A percentile compares a stretch with the other conserved stretches of the same genome.
Conservation (phyloP, 2,113 vertebrate species). For the Raphicerus campestris region DNA sequence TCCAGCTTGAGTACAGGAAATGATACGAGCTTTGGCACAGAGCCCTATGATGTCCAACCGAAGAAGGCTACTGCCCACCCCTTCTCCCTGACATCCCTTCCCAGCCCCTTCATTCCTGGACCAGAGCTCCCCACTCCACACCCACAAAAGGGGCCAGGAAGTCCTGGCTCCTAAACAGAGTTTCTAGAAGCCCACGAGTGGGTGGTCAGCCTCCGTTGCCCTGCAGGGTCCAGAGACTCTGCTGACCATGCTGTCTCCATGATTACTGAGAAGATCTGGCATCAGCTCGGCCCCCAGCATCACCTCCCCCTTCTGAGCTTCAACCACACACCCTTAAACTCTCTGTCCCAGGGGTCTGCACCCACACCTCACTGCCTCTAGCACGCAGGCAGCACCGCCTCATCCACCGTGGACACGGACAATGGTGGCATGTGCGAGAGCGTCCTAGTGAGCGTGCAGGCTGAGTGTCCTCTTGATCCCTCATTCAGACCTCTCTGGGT, state of each 20-base stretch:
- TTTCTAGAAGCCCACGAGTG: background rate
- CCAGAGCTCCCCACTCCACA: background rate
- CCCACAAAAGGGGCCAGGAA: background rate
- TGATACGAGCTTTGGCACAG: slow-evolving; percentile 91
- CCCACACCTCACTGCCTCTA: background rate
- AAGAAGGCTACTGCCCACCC: slow-evolving; percentile 75
- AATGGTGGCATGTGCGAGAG: background rate
- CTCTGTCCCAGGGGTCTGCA: background rate
- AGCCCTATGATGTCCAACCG: slow-evolving; percentile 90
- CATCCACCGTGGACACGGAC: background rate
- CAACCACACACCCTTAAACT: background rate
- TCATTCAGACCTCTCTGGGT: background rate
- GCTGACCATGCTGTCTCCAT: background rate
- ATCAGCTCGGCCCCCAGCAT: background rate
- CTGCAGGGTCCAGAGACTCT: background rate
- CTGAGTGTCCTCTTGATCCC: background rate
- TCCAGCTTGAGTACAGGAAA: slow-evolving; percentile 93
- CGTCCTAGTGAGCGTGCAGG: background rate
- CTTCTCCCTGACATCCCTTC: background rate
- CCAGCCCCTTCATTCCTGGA: background rate
- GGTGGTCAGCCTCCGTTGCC: slow-evolving; percentile 35
- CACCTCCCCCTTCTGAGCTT: background rate
- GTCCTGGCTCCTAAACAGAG: background rate
- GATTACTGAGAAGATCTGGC: background rate
- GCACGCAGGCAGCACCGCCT: background rate